Conservation (phyloP, 2,113 vertebrate species). For the Gymnobelideus leadbeateri region DNA sequence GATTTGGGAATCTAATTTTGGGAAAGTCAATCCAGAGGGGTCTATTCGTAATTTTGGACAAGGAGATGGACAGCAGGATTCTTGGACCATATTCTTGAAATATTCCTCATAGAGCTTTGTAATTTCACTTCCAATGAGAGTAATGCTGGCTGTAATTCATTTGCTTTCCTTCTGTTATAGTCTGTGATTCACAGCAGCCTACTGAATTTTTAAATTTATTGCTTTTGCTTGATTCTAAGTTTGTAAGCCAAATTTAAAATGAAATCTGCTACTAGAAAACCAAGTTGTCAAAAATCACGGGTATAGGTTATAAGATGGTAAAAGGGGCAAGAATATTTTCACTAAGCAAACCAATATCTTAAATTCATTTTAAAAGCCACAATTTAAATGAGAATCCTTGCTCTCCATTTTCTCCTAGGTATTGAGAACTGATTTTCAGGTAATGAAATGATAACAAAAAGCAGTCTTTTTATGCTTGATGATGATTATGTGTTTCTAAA, state of each 20-base stretch:
- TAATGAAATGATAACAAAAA: conserved; percentile 38
- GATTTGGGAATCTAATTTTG: conserved; percentile 57
- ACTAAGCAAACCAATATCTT: conserved; percentile 18
- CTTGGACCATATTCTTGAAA: conserved; percentile 63
- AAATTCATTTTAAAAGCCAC: conserved; percentile 34
- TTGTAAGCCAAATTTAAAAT: conserved; percentile 61
- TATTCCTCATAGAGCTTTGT: conserved; percentile 65
- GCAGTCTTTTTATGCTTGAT: conserved; percentile 29
- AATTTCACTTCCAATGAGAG: conserved; percentile 66
- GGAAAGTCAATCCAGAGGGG: conserved; percentile 60
- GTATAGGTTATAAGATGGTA: background rate
- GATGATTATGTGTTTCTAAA: conserved; percentile 49
- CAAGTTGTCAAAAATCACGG: background rate
- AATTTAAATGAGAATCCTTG: conserved; percentile 44
- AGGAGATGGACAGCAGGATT: conserved; percentile 51
- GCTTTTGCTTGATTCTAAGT: conserved; percentile 70
- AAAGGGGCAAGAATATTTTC: conserved; percentile 48
- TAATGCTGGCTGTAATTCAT: conserved; percentile 61
- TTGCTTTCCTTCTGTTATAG: conserved; percentile 67
- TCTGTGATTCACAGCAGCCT: conserved; percentile 65
- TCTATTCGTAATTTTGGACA: conserved; percentile 70
- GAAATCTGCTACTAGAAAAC: conserved; percentile 4
- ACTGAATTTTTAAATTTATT: conserved; percentile 65
- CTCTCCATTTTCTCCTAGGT: conserved; percentile 13
- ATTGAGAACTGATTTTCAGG: conserved; percentile 3